Evolutionary conservation across 2,113 vertebrate genomes (phyloP).

Genomic region (Formicarius rufipectus): DNA sequence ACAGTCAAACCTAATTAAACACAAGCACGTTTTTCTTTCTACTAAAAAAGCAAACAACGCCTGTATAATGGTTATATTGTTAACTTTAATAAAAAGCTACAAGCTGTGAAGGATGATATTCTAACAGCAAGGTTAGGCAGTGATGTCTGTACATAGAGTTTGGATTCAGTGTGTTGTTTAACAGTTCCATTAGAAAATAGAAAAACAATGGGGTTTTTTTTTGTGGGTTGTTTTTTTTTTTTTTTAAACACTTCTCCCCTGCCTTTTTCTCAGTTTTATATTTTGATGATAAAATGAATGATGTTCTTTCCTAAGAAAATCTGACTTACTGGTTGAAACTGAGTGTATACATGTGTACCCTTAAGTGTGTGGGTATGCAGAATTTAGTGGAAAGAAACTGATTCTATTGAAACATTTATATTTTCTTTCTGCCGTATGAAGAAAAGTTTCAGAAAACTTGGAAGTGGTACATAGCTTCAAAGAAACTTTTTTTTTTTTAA

Average conservation of each 20-base stretch:
- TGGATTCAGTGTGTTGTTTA: neutral
- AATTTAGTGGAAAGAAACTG: neutral
- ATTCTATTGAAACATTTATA: neutral
- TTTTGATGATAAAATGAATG: neutral
- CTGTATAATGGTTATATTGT: constrained; percentile 48
- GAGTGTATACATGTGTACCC: neutral
- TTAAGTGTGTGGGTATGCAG: neutral
- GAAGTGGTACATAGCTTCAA: neutral
- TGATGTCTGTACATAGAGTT: neutral
- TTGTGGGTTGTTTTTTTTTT: too few species aligned
- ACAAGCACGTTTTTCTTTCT: constrained; percentile 27
- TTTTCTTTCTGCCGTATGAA: neutral
- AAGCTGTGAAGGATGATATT: constrained; percentile 59
- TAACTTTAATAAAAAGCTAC: constrained; percentile 52
- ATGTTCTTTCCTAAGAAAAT: neutral
- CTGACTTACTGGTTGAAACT: neutral
- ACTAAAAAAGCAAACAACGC: constrained; percentile 53
- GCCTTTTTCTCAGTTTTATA: neutral
- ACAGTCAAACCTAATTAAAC: constrained; percentile 65
- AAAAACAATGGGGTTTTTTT: neutral
- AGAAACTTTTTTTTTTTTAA: neutral
- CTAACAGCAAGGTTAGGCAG: constrained; percentile 30
- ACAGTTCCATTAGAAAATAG: neutral
- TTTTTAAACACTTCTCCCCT: neutral
- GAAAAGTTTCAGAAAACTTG: neutral